Evolutionary conservation across 2,113 vertebrate species (phyloP).

Genomic region (Oreochromis tanganicae): DNA sequence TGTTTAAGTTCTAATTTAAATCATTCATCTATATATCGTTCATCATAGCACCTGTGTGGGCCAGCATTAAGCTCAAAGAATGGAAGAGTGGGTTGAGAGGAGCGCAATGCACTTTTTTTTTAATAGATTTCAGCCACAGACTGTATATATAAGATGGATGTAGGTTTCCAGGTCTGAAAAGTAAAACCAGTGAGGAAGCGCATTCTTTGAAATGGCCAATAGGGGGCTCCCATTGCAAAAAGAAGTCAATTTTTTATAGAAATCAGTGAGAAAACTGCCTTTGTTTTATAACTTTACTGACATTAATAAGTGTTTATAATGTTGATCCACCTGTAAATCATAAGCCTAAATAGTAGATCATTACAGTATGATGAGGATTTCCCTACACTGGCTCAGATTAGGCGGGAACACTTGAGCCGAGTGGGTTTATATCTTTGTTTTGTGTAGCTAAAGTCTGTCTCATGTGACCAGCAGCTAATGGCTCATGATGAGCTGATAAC

Average conservation of each 20-base stretch:
- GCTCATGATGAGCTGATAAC: not conserved
- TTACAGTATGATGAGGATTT: not conserved
- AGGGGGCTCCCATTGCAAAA: not conserved
- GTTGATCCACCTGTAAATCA: not conserved
- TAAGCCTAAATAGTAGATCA: not conserved
- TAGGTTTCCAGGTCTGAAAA: not conserved
- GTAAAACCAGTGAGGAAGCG: not conserved
- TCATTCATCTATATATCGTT: not conserved
- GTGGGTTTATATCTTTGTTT: not conserved
- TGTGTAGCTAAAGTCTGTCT: not conserved
- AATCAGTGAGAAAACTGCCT: not conserved
- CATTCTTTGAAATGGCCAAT: not conserved
- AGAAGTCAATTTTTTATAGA: not conserved
- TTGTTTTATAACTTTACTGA: not conserved
- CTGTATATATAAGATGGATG: not conserved
- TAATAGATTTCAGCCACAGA: not conserved
- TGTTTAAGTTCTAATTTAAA: not conserved
- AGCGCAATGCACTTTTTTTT: too few species aligned
- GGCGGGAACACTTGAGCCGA: not conserved
- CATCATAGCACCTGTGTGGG: not conserved
- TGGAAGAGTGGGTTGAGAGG: not conserved
- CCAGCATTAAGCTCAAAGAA: not conserved
- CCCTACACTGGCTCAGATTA: not conserved
- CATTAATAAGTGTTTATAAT: not conserved
- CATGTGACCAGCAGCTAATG: rapidly evolving